Evolutionary conservation across 2,113 vertebrate species (phyloP), one percentile per base, ranked within the genome.

Genomic region (Salvelinus fontinalis): DNA sequence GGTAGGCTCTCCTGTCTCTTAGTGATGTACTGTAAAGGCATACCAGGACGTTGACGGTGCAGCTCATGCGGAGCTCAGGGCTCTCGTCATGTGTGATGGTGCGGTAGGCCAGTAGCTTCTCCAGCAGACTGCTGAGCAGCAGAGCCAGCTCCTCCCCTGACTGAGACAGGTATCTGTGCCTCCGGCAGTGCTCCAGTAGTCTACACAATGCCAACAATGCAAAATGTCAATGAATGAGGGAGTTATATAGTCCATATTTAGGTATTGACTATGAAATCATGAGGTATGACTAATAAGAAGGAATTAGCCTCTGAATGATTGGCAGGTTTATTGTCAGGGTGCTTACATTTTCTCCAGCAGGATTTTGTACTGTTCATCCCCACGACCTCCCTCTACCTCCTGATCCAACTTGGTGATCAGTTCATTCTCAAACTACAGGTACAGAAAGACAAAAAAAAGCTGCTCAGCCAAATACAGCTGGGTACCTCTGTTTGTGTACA

Each of bases 291-390:
- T 24, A 31, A 29, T 54, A 27, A 70, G 11, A 81, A 68, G 71
- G 62, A 4, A 16, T 51, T 16, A 16, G 14, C 49, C 49, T 51
- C 39, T 39, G 34, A 44, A 2, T 44, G 39, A 44, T 44, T 44
- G 9, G 9, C 20, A n/a, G 59, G 39, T 9, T 44, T 11, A 62
- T 62, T 62, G 59, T n/a, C 26, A 3, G 48, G 75, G 71, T 77
- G 67, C 95, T 96, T 91, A 98, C 97, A 93, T 96, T 89, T 97
- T 99, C 91, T 99, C 97, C 91, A 99, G 92, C 64, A 99, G 93
- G 75, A 95, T 60, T 89, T 99, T 99, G 94, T 99, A 99, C 62
- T 97, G 96, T 64, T 97, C 93, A 0, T 99, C 97, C 68, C 97
- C 97, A 65, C 86, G 90, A 73, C 97, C 97, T 2, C 97, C 97